Evolutionary conservation across 2,888 invertebrate genomes (phyloP), one percentile per base, ranked within the genome.

Genomic region (Drosophila macrospina): DNA sequence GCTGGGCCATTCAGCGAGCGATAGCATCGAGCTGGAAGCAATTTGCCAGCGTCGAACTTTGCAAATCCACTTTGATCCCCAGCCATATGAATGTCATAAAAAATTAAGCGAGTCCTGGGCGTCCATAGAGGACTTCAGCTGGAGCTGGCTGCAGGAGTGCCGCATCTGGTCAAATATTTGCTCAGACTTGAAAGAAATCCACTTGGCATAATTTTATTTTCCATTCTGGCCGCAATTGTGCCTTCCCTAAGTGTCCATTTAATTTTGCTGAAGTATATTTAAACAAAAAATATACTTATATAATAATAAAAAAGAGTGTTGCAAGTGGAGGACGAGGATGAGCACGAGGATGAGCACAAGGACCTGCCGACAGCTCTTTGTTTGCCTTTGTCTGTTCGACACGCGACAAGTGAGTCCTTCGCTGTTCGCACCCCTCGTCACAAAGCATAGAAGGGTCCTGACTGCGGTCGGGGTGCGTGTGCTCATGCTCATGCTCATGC

Each of bases 151-250:
- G 47, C 48, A 45, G 42, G 48, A 50, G 71, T 54, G 65, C 45
- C 85, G 76, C 89, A 89, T 90, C 90, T 89, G 89, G 88, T 82
- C 87, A 86, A 90, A 89, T 90, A 90, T 89, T 89, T 88, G 61
- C 80, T 30, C 65, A 77, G 59, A 74, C 68, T 50, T 41, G 15
- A 13, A 47, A 42, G 69, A 79, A 74, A 82, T 69, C 78, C 86
- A 82, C 87, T 85, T 81, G 78, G 57, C 65, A 44, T 68, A 69
- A 86, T 71, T 76, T 85, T 64, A 74, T 68, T 75, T 72, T 71
- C 11, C 51, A 51, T 56, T 65, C 71, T 50, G 28, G 41, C 52
- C 64, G 44, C 64, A 71, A 67, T 55, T 67, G 77, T 73, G 48
- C 51, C 48, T 24, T 55, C 39, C 36, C 60, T 70, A 83, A 88